Evolutionary conservation across 1,140 invertebrate genomes (phyloP).

Genomic region (Prorops nasuta): DNA sequence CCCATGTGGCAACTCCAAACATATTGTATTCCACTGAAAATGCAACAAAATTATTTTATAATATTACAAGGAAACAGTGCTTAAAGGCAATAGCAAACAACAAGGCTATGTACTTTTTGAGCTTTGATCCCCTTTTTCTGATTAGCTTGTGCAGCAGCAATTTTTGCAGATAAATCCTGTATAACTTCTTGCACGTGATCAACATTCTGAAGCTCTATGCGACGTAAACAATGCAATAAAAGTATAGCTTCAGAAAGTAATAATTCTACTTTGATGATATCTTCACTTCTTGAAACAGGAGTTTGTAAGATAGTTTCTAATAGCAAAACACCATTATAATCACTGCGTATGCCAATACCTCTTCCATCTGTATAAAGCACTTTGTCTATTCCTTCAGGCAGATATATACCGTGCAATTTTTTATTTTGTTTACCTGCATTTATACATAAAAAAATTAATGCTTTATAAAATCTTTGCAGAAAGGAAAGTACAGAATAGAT

Average conservation of each 20-base stretch:
- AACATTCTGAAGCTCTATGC: slow-evolving; percentile 68
- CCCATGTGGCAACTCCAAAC: slow-evolving; percentile 74
- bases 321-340: slow-evolving; percentile 86
- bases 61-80: slow-evolving; percentile 5
- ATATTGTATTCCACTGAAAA: slow-evolving; percentile 87
- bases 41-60: too few species aligned
- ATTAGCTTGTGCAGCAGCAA: slow-evolving; percentile 67
- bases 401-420: slow-evolving; percentile 68
- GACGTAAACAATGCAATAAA: slow-evolving; percentile 75
- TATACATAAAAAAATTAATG: slow-evolving; percentile 16
- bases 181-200: slow-evolving; percentile 75
- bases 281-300: slow-evolving; percentile 69
- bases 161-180: slow-evolving; percentile 74
- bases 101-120: slow-evolving; percentile 64
- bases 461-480: too few species aligned
- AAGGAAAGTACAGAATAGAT: too few species aligned
- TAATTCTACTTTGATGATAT: slow-evolving; percentile 79
- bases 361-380: slow-evolving; percentile 79
- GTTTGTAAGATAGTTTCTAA: slow-evolving; percentile 85
- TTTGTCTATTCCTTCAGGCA: slow-evolving; percentile 72
- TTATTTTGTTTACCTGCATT: slow-evolving; percentile 61
- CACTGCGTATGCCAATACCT: slow-evolving; percentile 78
- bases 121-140: slow-evolving; percentile 82
- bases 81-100: slow-evolving; percentile 3
- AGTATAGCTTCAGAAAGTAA: slow-evolving; percentile 83